Evolutionary conservation across 2,888 invertebrate genomes (phyloP).

Genomic region (Lycophotia porphyrea): DNA sequence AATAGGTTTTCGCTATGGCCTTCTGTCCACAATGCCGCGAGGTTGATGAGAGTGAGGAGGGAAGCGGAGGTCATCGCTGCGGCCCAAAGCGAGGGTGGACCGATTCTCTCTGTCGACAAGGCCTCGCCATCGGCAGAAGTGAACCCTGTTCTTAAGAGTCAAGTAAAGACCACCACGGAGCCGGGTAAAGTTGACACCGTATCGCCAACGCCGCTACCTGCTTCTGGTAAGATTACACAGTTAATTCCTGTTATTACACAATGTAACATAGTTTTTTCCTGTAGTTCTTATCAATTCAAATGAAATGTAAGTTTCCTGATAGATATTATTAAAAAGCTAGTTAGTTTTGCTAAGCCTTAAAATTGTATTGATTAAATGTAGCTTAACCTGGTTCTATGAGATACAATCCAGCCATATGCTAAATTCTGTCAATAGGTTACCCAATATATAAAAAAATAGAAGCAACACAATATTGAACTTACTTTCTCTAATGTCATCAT

Average conservation of each 20-base stretch:
- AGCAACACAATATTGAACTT: constrained; percentile 2
- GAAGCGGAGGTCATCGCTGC: constrained; percentile 54
- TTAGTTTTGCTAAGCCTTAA: neutral
- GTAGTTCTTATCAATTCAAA: constrained; percentile 2
- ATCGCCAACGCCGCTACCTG: neutral
- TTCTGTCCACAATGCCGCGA: constrained; percentile 77
- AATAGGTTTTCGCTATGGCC: constrained; percentile 80
- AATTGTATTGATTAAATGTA: neutral
- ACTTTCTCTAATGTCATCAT: constrained; percentile 12
- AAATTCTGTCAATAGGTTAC: neutral
- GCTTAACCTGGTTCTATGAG: too few relatives aligned
- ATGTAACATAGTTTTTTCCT: constrained; percentile 33
- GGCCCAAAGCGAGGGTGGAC: constrained; percentile 68
- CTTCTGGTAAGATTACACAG: constrained; percentile 47
- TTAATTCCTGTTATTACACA: constrained; percentile 11
- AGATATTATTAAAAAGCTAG: neutral
- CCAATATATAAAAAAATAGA: too few relatives aligned
- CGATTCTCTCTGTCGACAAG: constrained; percentile 26
- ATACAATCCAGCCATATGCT: neutral
- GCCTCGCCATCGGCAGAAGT: neutral
- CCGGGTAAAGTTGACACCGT: constrained; percentile 1
- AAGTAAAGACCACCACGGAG: constrained; percentile 21
- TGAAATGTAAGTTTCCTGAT: constrained; percentile 5
- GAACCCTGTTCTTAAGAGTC: neutral
- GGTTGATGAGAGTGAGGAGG: constrained; percentile 63